Conservation (phyloP, 2,888 invertebrate genomes). For the Seladonia tumulorum region DNA sequence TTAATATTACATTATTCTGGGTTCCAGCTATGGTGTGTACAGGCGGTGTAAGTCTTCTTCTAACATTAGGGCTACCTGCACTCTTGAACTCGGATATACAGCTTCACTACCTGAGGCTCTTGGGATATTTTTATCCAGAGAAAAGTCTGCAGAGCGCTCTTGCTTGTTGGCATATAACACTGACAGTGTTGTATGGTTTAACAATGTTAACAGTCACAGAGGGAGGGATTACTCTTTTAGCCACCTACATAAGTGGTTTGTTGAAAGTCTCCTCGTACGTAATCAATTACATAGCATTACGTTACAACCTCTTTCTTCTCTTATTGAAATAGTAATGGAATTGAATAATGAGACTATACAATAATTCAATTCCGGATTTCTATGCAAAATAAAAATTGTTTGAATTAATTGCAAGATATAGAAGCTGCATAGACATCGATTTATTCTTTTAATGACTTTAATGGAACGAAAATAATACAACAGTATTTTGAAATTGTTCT, state of each 20-base stretch:
- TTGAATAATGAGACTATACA: no score
- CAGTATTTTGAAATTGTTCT: no score
- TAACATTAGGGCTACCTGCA: not conserved
- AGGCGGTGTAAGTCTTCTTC: not conserved
- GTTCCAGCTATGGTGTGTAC: not conserved
- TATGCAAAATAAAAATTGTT: no score
- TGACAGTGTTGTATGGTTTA: not conserved
- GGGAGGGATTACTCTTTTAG: not conserved
- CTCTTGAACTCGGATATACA: not conserved
- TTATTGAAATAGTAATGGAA: no score
- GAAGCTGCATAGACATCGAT: no score
- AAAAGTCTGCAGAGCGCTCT: not conserved
- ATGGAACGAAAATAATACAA: no score
- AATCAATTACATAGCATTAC: no score
- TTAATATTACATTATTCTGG: not conserved
- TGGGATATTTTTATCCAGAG: not conserved
- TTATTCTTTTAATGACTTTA: no score
- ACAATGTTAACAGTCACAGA: not conserved
- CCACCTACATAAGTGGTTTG: not conserved
- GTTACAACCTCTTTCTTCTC: no score
- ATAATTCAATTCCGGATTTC: no score
- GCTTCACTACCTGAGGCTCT: not conserved
- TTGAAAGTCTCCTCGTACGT: not conserved
- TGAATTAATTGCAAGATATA: no score
- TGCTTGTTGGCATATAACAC: not conserved